phyloP scores from a whole-genome alignment of 2,113 vertebrate genomes.

The Chitala chitala region DNA sequence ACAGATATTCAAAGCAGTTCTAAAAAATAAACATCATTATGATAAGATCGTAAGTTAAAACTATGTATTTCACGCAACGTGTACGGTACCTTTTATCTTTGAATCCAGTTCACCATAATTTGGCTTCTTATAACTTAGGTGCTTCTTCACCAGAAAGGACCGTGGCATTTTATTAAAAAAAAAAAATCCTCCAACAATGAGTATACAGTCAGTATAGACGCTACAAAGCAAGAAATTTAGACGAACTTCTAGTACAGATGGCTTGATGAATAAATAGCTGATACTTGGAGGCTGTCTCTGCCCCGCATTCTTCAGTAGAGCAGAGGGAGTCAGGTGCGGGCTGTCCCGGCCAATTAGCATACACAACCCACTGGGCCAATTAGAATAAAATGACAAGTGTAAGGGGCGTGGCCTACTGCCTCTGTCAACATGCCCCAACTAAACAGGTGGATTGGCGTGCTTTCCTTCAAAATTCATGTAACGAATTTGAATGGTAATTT shows the following conservation, averaged over 20 bases:
- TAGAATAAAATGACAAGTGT: constrained; percentile 39
- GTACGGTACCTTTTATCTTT: constrained; percentile 37
- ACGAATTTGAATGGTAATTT: no score
- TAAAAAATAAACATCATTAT: no score
- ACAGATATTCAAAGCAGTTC: no score
- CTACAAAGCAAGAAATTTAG: constrained; percentile 3
- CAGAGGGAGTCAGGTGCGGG: constrained; percentile 47
- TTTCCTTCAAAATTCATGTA: background rate
- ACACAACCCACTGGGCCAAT: constrained; percentile 40
- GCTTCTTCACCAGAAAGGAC: constrained; percentile 57
- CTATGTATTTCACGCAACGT: background rate
- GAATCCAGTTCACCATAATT: constrained; percentile 36
- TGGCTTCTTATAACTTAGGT: constrained; percentile 45
- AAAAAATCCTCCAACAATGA: background rate
- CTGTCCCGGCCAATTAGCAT: constrained; percentile 41
- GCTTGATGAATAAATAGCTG: constrained; percentile 41
- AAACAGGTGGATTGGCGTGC: constrained; percentile 45
- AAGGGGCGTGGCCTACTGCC: constrained; percentile 29
- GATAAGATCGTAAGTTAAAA: no score
- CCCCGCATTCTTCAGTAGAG: constrained; percentile 28
- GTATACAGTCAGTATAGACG: background rate
- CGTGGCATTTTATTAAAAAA: constrained; percentile 55
- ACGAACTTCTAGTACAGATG: constrained; percentile 21
- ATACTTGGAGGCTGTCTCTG: constrained; percentile 39
- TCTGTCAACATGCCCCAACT: constrained; percentile 39